These are phyloP conservation scores for Tachysurus fulvidraco DNA, from an alignment of 2,113 vertebrate species.

Conservation along the genomic window DNA sequence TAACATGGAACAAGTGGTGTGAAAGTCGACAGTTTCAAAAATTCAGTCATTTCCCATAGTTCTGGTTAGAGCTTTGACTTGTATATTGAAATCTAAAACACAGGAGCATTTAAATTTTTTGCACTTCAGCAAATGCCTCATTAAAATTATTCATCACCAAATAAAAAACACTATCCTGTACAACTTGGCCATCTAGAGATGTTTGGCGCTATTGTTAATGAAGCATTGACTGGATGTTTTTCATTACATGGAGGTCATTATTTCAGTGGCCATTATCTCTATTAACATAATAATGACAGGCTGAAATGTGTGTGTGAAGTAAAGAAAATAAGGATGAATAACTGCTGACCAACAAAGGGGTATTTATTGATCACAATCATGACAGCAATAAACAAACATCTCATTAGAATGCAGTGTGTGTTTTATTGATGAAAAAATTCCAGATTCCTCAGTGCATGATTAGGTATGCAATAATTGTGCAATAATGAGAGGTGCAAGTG, in stretches of 20 bases:
- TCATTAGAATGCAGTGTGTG: conserved; percentile 5
- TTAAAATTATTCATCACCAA: neutral
- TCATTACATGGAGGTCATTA: neutral
- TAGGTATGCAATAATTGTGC: neutral
- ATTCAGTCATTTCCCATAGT: neutral
- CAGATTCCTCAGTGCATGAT: conserved; percentile 30
- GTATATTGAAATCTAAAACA: neutral
- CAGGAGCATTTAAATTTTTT: neutral
- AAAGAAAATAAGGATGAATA: conserved; percentile 77
- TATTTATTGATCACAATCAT: conserved; percentile 69
- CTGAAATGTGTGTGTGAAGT: conserved; percentile 69
- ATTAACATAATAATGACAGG: conserved; percentile 73
- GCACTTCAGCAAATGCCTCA: neutral
- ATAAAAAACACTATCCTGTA: neutral
- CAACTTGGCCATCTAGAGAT: neutral
- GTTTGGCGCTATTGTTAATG: conserved; percentile 11
- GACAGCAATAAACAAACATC: conserved; percentile 52
- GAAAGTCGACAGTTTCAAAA: conserved; percentile 4
- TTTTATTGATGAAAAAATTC: conserved; percentile 22
- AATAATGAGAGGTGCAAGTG: neutral
- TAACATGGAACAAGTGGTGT: conserved; percentile 15
- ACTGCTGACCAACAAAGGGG: conserved; percentile 70
- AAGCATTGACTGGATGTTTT: conserved; percentile 36
- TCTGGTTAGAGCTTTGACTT: neutral
- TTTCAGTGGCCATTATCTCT: conserved; percentile 52